Base-by-base conservation (phyloP, 1,140 invertebrate genomes). In the Leptinotarsa undecemlineata region DNA sequence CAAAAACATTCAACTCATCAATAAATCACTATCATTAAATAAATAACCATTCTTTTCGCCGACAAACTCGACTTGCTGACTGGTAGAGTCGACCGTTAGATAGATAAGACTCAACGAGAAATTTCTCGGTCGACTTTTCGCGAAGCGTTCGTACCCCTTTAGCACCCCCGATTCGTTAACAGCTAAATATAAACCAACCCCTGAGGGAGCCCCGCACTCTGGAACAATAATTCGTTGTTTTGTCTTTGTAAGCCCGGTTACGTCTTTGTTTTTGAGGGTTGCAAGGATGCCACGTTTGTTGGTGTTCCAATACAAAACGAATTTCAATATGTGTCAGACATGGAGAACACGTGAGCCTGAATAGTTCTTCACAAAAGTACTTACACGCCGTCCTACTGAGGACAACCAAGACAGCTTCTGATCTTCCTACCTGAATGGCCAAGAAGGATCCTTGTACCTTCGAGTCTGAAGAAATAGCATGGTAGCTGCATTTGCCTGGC, bases 91-190 rank as follows among this genome's bases (percentile, higher is more conserved):
- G 70, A 71, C 64, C 68, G 74, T 71, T 75, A 71, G 6, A 57
- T 57, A 57, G 51, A 57, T 75, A 75, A 75, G 62, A 68, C 66
- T 64, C 51, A 3, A 19, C 13, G 51, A 4, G 51, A 48, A 68
- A 75, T 75, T 75, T 68, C 69, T 75, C 64, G 64, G 66, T 66
- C 66, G 71, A 75, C 74, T 75, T 76, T 76, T 72, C 70, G 72
- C 64, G 61, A 73, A 69, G 68, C 71, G 68, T 76, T 76, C 66
- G 42, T 68, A 71, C 68, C 74, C 68, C 68, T 62, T 75, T 71
- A 75, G 67, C 61, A 66, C 74, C 68, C 74, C 74, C 71, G 48
- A 72, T 61, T 62, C 47, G 68, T 72, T 73, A 73, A 76, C 74
- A 76, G 70, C 70, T 63, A 51, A 68, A 76, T 68, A 63, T 20